Conservation (phyloP, 1,140 invertebrate species). For the Heliconius hewitsoni region DNA sequence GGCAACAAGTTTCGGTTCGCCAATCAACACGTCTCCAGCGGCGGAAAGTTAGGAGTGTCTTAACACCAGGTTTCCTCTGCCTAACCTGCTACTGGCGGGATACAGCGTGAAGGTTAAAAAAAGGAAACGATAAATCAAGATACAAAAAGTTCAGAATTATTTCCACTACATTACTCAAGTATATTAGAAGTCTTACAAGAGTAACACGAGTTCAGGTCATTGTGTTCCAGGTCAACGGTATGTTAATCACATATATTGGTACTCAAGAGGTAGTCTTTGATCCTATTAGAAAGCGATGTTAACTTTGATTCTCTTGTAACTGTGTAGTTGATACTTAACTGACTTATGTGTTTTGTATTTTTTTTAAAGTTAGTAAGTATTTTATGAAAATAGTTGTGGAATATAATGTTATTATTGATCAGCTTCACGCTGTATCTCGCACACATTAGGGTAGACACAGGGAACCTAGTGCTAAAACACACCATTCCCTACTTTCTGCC, state of each 20-base stretch:
- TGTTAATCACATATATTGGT: conserved; percentile 14
- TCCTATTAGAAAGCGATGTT: conserved; percentile 7
- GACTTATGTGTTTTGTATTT: not conserved
- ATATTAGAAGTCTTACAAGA: conserved; percentile 18
- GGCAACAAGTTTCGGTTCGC: not conserved
- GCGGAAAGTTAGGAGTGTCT: not conserved
- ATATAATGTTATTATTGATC: too few species aligned
- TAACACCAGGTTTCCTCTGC: not conserved
- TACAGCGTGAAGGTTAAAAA: not conserved
- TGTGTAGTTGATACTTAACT: not conserved
- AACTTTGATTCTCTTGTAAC: not conserved
- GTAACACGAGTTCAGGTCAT: conserved; percentile 7
- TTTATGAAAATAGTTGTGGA: too few species aligned
- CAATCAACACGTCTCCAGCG: not conserved
- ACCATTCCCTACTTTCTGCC: too few species aligned
- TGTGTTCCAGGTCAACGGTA: conserved; percentile 14
- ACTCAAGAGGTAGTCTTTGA: conserved; percentile 5
- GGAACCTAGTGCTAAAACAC: too few species aligned
- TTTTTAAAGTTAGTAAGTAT: too few species aligned
- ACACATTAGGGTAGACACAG: too few species aligned
- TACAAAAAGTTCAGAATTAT: not conserved
- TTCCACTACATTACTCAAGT: conserved; percentile 4
- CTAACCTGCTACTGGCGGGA: not conserved
- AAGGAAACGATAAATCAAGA: not conserved
- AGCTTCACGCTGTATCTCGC: too few species aligned